phyloP scores from a whole-genome alignment of 2,888 invertebrate genomes.

The Hedychridium roseum region DNA sequence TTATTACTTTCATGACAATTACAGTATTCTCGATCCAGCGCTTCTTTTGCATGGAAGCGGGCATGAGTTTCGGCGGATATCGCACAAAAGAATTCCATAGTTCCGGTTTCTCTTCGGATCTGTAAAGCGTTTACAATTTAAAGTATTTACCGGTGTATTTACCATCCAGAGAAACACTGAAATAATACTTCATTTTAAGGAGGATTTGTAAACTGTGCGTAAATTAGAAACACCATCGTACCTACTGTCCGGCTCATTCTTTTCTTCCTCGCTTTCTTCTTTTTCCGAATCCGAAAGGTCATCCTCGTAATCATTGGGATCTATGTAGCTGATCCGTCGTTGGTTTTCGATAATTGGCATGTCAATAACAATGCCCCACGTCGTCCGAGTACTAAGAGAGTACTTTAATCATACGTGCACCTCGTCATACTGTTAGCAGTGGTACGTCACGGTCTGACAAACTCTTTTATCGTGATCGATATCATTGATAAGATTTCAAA shows the following conservation, averaged over 20 bases:
- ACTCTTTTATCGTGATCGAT: conserved; percentile 18
- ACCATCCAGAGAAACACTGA: not conserved
- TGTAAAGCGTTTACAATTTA: too few relatives aligned
- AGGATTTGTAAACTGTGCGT: not conserved
- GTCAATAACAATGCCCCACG: conserved; percentile 10
- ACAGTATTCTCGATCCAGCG: conserved; percentile 71
- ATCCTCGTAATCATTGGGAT: conserved; percentile 16
- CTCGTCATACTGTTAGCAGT: not conserved
- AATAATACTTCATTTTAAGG: not conserved
- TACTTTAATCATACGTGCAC: not conserved
- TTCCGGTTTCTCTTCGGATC: conserved; percentile 63
- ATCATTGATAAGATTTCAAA: conserved; percentile 24
- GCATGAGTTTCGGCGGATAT: conserved; percentile 73
- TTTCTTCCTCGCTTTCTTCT: conserved; percentile 13
- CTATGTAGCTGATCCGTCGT: conserved; percentile 10
- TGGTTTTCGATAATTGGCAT: not conserved
- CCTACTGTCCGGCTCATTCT: too few relatives aligned
- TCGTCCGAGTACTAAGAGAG: not conserved
- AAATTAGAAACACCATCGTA: conserved; percentile 10
- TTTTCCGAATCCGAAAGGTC: conserved; percentile 21
- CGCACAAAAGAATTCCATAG: conserved; percentile 85
- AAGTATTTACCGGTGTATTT: not conserved
- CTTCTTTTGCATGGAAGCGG: conserved; percentile 73
- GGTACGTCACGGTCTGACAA: conserved; percentile 8
- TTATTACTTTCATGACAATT: conserved; percentile 73